Base-by-base conservation (phyloP, 2,797 vertebrate genomes). In the Sebastes taczanowskii region DNA sequence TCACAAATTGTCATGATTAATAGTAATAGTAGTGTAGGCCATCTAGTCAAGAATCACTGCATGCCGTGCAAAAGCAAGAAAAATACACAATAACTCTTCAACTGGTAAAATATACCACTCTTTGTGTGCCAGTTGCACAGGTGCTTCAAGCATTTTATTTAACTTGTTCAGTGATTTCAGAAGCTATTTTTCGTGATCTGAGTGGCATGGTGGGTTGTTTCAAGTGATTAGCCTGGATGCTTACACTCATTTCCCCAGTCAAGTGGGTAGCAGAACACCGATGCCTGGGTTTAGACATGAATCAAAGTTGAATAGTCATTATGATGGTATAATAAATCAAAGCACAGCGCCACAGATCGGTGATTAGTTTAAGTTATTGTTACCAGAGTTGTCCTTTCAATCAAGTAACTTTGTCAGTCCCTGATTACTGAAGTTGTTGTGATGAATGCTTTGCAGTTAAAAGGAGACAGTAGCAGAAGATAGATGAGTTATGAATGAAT, bases 171-270 rank as follows among this genome's bases (percentile, higher is more conserved):
- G 22, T 59, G 29, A 22, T 77, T 79, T 56, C 30, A 30, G 34
- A 25, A 23, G 0, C 59, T 81, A 73, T 83, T 77, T 66, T 65
- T 73, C n/a, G 69, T 46, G 29, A 69, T 66, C 3, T 46, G 16
- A 70, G 16, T n/a, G 46, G 58, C 68, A 68, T 16, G 13, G 52
- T 65, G 69, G 75, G 63, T 20, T 67, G 42, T 71, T 84, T 84
- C 52, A 78, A 84, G 80, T 82, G 86, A 82, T 88, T 81, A 66
- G 64, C 81, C 65, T 59, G 34, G 74, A 71, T 74, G 55, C 60
- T 65, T 46, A 53, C 58, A 46, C 30, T 82, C 11, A 27, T 82
- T 67, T 60, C 18, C 42, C 20, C 11, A 49, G 61, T 86, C 73
- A 80, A 79, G 67, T 66, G 34, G 16, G 20, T 22, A 58, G 7